Evolutionary conservation across 2,888 invertebrate genomes (phyloP).

Genomic region (Hypselothyrea guttata): DNA sequence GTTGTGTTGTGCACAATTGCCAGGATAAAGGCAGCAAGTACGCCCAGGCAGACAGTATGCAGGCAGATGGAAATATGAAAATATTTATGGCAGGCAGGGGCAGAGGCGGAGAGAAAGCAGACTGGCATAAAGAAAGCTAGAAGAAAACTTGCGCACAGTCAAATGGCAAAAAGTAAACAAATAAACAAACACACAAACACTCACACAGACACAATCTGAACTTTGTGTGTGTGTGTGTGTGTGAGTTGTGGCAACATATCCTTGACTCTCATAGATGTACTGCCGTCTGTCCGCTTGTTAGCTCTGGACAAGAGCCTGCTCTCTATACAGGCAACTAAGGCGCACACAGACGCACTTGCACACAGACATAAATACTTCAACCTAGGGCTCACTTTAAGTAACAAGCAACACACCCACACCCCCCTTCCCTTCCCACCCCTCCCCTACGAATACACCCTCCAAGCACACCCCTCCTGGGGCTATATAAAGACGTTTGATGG

Average conservation of each 20-base stretch:
- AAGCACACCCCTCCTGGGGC: neutral
- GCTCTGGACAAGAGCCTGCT: slow-evolving; percentile 22
- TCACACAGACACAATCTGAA: slow-evolving; percentile 22
- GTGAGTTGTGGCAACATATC: slow-evolving; percentile 30
- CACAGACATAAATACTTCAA: slow-evolving; percentile 17
- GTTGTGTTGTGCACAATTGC: slow-evolving; percentile 62
- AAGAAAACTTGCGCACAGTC: slow-evolving; percentile 57
- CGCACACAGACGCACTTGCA: slow-evolving; percentile 11
- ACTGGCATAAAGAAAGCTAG: slow-evolving; percentile 31
- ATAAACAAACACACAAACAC: slow-evolving; percentile 62
- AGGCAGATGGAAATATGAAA: slow-evolving; percentile 66
- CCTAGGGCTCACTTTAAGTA: slow-evolving; percentile 31
- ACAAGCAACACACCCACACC: slow-evolving; percentile 10
- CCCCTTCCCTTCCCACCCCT: neutral
- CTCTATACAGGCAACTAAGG: slow-evolving; percentile 42
- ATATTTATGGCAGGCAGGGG: slow-evolving; percentile 63
- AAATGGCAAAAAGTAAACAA: slow-evolving; percentile 76
- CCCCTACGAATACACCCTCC: neutral
- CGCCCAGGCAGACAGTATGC: slow-evolving; percentile 38
- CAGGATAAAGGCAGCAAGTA: slow-evolving; percentile 51
- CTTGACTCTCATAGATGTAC: slow-evolving; percentile 31
- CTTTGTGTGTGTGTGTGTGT: neutral
- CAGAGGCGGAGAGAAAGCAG: slow-evolving; percentile 16
- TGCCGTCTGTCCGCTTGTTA: slow-evolving; percentile 42
- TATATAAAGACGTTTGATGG: slow-evolving; percentile 12